Percentiles rank a stretch among this genome's conserved stretches.
Evolutionary conservation across 2,888 invertebrate genomes (phyloP).

Genomic region (Bruchidius siliquastri): DNA sequence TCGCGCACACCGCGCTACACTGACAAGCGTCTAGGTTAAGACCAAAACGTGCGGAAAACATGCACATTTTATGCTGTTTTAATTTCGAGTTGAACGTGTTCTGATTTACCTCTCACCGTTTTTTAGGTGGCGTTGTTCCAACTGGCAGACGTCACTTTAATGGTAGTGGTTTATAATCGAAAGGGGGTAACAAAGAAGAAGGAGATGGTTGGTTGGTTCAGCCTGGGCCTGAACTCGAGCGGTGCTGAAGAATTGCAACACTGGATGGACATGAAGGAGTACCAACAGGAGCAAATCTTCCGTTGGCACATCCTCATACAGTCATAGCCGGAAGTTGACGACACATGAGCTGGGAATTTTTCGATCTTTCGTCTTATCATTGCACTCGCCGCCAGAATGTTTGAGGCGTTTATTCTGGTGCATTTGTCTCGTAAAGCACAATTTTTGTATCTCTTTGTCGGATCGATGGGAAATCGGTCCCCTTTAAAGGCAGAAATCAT

Average conservation of each 20-base stretch:
- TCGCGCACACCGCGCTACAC: too few species aligned
- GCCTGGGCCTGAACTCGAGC: conserved; percentile 85
- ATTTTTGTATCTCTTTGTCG: neutral
- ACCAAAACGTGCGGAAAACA: too few species aligned
- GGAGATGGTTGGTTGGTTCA: conserved; percentile 97
- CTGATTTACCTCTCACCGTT: too few species aligned
- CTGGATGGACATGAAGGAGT: conserved; percentile 90
- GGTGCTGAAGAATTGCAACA: conserved; percentile 88
- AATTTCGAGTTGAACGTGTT: too few species aligned
- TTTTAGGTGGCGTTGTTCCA: conserved; percentile 88
- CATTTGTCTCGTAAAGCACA: neutral
- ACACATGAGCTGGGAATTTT: neutral
- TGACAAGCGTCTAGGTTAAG: too few species aligned
- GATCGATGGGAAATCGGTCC: neutral
- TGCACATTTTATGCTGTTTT: too few species aligned
- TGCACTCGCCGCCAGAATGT: neutral
- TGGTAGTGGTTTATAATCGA: conserved; percentile 89
- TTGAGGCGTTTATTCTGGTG: neutral
- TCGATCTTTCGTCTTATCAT: neutral
- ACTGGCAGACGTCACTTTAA: conserved; percentile 88
- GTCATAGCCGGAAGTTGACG: conserved; percentile 46
- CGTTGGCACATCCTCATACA: conserved; percentile 90
- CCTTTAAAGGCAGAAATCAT: neutral
- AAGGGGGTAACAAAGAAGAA: conserved; percentile 89
- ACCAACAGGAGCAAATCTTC: conserved; percentile 84